Conservation (phyloP, 1,140 invertebrate species). For the Ylistrum balloti region DNA sequence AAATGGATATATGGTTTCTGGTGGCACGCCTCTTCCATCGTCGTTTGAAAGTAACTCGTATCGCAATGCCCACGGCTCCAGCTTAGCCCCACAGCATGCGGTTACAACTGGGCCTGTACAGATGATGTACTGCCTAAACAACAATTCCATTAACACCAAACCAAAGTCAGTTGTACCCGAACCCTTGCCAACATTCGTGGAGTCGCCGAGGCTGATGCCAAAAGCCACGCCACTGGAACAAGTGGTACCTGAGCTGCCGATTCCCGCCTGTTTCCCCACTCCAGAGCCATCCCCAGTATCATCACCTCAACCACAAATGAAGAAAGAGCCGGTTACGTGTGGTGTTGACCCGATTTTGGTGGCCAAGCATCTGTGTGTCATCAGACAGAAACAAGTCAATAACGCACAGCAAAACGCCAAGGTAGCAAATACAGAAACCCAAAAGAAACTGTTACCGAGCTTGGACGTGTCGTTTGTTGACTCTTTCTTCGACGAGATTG, state of each 20-base stretch:
- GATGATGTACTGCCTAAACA: slow-evolving; percentile 53
- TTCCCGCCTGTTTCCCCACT: slow-evolving; percentile 77
- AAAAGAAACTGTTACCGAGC: slow-evolving; percentile 73
- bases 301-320: slow-evolving; percentile 71
- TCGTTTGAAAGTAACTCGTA: slow-evolving; percentile 58
- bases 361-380: slow-evolving; percentile 66
- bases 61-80: slow-evolving; percentile 41
- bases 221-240: slow-evolving; percentile 67
- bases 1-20: slow-evolving; percentile 49
- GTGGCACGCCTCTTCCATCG: slow-evolving; percentile 49
- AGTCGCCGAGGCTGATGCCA: slow-evolving; percentile 45
- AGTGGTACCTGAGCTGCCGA: slow-evolving; percentile 74
- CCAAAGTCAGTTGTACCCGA: slow-evolving; percentile 50
- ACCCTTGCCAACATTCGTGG: slow-evolving; percentile 49
- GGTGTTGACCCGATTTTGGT: slow-evolving; percentile 56
- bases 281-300: slow-evolving; percentile 78
- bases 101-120: slow-evolving; percentile 62
- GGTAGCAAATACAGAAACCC: neutral
- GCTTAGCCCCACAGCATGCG: slow-evolving; percentile 45
- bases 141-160: slow-evolving; percentile 32
- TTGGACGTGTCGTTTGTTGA: slow-evolving; percentile 76
- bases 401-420: slow-evolving; percentile 33
- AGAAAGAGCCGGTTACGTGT: slow-evolving; percentile 42
- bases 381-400: slow-evolving; percentile 58
- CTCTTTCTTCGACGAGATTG: slow-evolving; percentile 75